Conservation (phyloP, 2,797 vertebrate genomes). For the Graptemys geographica region DNA sequence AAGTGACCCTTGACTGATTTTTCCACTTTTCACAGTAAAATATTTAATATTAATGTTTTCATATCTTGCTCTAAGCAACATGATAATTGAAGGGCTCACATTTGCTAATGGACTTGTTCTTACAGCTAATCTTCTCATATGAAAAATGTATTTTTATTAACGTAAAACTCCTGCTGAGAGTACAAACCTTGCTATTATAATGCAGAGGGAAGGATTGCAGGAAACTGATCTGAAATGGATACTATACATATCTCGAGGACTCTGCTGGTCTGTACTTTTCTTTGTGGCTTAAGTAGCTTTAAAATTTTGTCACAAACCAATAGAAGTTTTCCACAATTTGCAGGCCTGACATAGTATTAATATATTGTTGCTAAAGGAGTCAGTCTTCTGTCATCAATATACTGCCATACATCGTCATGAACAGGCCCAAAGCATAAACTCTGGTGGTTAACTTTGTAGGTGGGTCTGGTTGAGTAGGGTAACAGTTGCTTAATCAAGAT, state of each 20-base stretch:
- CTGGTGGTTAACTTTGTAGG: rapidly evolving
- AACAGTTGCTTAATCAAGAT: background rate
- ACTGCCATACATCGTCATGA: background rate
- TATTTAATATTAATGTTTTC: conserved; percentile 4
- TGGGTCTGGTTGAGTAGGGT: background rate
- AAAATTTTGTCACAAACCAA: background rate
- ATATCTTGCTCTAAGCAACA: conserved; percentile 9
- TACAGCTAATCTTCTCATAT: background rate
- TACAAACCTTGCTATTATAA: background rate
- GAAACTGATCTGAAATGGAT: background rate
- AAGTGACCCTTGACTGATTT: background rate
- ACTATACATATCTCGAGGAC: background rate
- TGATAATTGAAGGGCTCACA: conserved; percentile 2
- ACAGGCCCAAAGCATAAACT: background rate
- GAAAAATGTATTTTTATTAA: conserved; percentile 30
- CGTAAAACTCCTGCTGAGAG: background rate
- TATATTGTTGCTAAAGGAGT: background rate
- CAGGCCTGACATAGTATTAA: background rate
- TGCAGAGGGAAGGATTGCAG: conserved; percentile 19
- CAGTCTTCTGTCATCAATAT: background rate
- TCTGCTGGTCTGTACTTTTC: background rate
- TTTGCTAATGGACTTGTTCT: conserved; percentile 11
- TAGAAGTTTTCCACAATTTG: background rate
- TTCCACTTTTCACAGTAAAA: background rate
- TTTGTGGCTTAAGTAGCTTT: background rate